Conservation (phyloP, 2,888 invertebrate species). For the Ferrisia virgata region DNA sequence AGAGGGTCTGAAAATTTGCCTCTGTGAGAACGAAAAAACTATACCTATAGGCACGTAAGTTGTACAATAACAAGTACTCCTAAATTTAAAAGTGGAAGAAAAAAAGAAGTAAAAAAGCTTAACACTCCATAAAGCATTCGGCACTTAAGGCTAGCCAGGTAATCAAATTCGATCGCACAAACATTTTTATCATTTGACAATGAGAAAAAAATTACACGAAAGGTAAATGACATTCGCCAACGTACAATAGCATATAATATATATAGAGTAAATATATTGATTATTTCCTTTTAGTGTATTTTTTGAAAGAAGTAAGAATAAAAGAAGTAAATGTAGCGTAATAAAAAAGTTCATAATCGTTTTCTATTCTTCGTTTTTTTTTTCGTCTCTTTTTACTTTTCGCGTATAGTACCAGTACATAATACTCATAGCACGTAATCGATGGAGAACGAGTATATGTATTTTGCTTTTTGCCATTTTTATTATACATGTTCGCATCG, state of each 20-base stretch:
- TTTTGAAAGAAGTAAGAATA: slow-evolving; percentile 23
- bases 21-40: too few relatives aligned
- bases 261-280: slow-evolving; percentile 1
- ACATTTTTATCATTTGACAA: slow-evolving; percentile 14
- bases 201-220: slow-evolving; percentile 23
- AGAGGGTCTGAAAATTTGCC: too few relatives aligned
- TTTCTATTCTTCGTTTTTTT: background rate
- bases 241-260: background rate
- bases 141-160: background rate
- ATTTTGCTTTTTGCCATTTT: background rate
- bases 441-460: slow-evolving; percentile 1
- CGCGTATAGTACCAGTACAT: too few relatives aligned
- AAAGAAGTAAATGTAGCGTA: slow-evolving; percentile 30
- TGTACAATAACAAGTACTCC: too few relatives aligned
- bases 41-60: too few relatives aligned
- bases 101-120: background rate
- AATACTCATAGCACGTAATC: slow-evolving; percentile 13
- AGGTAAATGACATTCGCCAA: slow-evolving; percentile 22
- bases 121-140: background rate
- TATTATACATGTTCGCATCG: background rate
- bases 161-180: background rate
- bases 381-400: background rate
- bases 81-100: too few relatives aligned
- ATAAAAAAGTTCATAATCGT: slow-evolving; percentile 26
- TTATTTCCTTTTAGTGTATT: slow-evolving; percentile 22